phyloP scores from a whole-genome alignment of 92 coral and sea anemone species.

The Palythoa grandis region DNA sequence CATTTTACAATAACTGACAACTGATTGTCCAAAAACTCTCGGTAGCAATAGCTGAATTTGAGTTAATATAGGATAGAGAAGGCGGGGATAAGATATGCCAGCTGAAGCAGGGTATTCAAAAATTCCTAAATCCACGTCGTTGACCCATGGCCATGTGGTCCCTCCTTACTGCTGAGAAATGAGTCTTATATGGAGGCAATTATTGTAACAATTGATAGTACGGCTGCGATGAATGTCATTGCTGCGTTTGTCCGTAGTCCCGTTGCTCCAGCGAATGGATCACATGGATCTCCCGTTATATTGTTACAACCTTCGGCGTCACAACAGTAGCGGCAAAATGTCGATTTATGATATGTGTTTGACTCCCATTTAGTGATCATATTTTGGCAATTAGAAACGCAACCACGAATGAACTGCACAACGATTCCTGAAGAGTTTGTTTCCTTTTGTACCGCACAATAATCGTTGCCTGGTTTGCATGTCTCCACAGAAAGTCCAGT shows the following conservation, averaged over 20 bases:
- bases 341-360: conserved; percentile 18
- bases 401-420: conserved; percentile 26
- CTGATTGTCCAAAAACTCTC: too few species aligned
- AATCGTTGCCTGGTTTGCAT: conserved; percentile 23
- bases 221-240: background rate
- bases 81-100: too few species aligned
- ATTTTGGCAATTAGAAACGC: conserved; percentile 7
- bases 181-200: background rate
- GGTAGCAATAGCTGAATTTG: too few species aligned
- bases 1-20: too few species aligned
- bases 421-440: conserved; percentile 15
- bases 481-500: conserved; percentile 21
- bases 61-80: too few species aligned
- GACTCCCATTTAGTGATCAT: conserved; percentile 19
- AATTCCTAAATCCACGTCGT: too few species aligned
- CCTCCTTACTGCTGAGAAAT: background rate
- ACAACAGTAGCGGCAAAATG: conserved; percentile 30
- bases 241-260: background rate
- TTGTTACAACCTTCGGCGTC: background rate
- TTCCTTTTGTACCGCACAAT: conserved; percentile 37
- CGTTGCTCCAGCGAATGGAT: conserved; percentile 17
- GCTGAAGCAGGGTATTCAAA: too few species aligned
- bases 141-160: too few species aligned
- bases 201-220: background rate
- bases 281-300: conserved; percentile 30